A percentile compares a stretch with the other conserved stretches of the same genome.
phyloP scores from a whole-genome alignment of 1,140 invertebrate genomes.

The Papilio xuthus region DNA sequence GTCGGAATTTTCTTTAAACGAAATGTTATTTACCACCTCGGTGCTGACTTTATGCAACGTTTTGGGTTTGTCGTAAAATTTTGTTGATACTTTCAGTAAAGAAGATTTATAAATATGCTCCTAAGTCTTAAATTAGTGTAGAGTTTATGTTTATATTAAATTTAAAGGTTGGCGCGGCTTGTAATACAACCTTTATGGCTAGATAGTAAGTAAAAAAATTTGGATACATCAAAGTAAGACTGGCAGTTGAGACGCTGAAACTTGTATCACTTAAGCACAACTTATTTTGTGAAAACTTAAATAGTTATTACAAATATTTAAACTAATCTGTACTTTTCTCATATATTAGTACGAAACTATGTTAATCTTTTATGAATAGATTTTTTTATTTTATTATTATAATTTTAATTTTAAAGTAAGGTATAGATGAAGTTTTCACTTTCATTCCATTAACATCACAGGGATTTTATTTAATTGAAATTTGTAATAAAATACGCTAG shows the following conservation, averaged over 20 bases:
- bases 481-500: not conserved
- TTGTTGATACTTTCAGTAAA: slow-evolving; percentile 51
- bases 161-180: not conserved
- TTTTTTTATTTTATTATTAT: not conserved
- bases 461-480: not conserved
- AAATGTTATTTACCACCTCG: slow-evolving; percentile 50
- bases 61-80: slow-evolving; percentile 56
- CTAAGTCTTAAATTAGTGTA: not conserved
- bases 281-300: not conserved
- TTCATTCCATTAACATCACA: not conserved
- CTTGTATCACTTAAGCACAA: not conserved
- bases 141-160: slow-evolving; percentile 8
- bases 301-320: too few relatives aligned
- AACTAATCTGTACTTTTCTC: too few relatives aligned
- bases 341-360: not conserved
- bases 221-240: not conserved
- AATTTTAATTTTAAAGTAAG: not conserved
- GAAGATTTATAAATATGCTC: slow-evolving; percentile 48
- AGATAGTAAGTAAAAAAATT: not conserved
- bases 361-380: not conserved
- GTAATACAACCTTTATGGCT: not conserved
- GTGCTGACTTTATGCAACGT: slow-evolving; percentile 46
- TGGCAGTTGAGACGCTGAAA: not conserved
- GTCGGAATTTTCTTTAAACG: slow-evolving; percentile 55
- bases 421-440: not conserved